phyloP scores from a whole-genome alignment of 2,888 invertebrate genomes.

The Opisthograptis luteolata region DNA sequence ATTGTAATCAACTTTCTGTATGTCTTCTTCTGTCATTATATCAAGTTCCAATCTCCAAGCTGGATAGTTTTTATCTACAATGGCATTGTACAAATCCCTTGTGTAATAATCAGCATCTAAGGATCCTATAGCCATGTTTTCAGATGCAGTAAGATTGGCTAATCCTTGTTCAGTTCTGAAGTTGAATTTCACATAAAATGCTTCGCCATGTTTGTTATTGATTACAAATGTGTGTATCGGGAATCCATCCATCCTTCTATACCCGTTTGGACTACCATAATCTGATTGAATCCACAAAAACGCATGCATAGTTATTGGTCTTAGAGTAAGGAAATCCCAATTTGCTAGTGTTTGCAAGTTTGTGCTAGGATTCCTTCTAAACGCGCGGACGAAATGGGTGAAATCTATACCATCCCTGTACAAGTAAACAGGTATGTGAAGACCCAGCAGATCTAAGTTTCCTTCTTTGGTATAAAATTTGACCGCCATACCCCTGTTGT shows the following conservation, averaged over 20 bases:
- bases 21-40: conserved; percentile 51
- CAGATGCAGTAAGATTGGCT: conserved; percentile 86
- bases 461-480: conserved; percentile 58
- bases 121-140: conserved; percentile 85
- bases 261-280: conserved; percentile 94
- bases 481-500: conserved; percentile 70
- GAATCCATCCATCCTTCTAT: conserved; percentile 94
- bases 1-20: conserved; percentile 56
- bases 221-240: conserved; percentile 95
- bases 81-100: conserved; percentile 87
- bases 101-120: conserved; percentile 93
- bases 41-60: conserved; percentile 66
- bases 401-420: conserved; percentile 82
- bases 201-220: conserved; percentile 88
- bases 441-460: conserved; percentile 59
- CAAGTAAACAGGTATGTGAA: conserved; percentile 84
- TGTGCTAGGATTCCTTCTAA: conserved; percentile 83
- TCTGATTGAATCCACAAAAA: conserved; percentile 91
- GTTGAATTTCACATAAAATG: conserved; percentile 93
- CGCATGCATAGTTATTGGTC: conserved; percentile 88
- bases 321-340: conserved; percentile 80
- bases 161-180: conserved; percentile 94
- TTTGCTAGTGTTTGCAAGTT: conserved; percentile 61
- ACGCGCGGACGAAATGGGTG: conserved; percentile 77
- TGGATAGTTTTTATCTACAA: conserved; percentile 42